Conservation (phyloP, 2,888 invertebrate genomes). For the Hypena proboscidalis region DNA sequence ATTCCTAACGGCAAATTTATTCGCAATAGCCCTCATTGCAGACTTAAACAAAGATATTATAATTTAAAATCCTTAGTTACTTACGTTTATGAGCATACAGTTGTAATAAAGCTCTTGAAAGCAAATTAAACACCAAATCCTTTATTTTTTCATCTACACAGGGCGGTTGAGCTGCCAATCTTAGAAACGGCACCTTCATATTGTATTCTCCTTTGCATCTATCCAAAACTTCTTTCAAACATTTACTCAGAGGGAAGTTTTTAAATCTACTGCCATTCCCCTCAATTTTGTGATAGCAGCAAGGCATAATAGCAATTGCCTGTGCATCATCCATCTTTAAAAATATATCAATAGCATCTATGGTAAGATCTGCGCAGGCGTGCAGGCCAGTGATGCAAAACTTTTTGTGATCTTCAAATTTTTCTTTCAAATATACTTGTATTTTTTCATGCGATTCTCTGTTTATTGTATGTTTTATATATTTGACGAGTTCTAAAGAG, state of each 20-base stretch:
- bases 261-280: slow-evolving; percentile 66
- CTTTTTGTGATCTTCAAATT: slow-evolving; percentile 57
- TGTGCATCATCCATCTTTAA: slow-evolving; percentile 82
- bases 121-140: slow-evolving; percentile 80
- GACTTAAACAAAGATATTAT: too few species aligned
- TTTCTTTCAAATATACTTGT: slow-evolving; percentile 61
- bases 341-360: slow-evolving; percentile 88
- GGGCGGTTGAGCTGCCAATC: slow-evolving; percentile 90
- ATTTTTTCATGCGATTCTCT: slow-evolving; percentile 78
- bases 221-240: slow-evolving; percentile 68
- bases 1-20: too few species aligned
- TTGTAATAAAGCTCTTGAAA: slow-evolving; percentile 87
- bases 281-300: slow-evolving; percentile 91
- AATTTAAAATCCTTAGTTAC: too few species aligned
- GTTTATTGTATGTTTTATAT: slow-evolving; percentile 84
- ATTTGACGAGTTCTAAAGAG: slow-evolving; percentile 84
- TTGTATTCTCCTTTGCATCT: slow-evolving; percentile 66
- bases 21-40: too few species aligned
- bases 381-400: slow-evolving; percentile 87
- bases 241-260: slow-evolving; percentile 88
- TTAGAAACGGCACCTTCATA: slow-evolving; percentile 87
- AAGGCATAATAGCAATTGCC: slow-evolving; percentile 89
- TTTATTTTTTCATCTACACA: slow-evolving; percentile 79
- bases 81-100: slow-evolving; percentile 85
- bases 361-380: slow-evolving; percentile 91